These are phyloP conservation scores for Sebastes hubbsi DNA, from an alignment of 2,797 vertebrate genomes.

Conservation along the genomic window DNA sequence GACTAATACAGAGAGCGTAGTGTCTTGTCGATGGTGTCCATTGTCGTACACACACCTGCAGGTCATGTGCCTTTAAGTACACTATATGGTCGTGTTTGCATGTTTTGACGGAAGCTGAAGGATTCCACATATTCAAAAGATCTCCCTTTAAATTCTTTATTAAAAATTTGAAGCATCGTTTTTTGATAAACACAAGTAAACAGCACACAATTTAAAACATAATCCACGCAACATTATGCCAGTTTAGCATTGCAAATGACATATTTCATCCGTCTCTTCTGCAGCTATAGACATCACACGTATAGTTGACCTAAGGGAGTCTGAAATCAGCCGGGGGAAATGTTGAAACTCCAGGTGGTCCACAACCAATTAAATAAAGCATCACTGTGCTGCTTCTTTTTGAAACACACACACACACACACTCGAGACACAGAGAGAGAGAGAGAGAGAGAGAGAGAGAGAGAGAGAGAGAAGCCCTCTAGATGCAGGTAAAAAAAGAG, in stretches of 20 bases:
- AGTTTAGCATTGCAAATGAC: slow-evolving; percentile 50
- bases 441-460: slow-evolving; percentile 5
- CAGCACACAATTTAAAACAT: not conserved
- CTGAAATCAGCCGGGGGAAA: slow-evolving; percentile 74
- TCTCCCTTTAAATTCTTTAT: slow-evolving; percentile 35
- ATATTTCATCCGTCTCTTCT: slow-evolving; percentile 40
- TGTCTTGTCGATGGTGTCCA: slow-evolving; percentile 46
- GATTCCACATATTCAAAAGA: not conserved
- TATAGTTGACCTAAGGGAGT: slow-evolving; percentile 65
- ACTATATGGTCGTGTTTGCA: not conserved
- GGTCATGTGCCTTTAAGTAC: slow-evolving; percentile 38
- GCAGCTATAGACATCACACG: slow-evolving; percentile 49
- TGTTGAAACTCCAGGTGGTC: slow-evolving; percentile 75
- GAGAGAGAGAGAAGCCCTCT: slow-evolving; percentile 8
- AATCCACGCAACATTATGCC: slow-evolving; percentile 8
- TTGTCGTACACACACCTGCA: slow-evolving; percentile 62
- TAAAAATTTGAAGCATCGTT: not conserved
- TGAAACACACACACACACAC: slow-evolving; percentile 56
- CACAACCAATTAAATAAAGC: slow-evolving; percentile 82
- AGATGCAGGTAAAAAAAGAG: slow-evolving; percentile 9
- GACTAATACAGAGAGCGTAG: slow-evolving; percentile 42
- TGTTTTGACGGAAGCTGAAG: not conserved
- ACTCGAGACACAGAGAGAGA: not conserved
- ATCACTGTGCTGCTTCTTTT: slow-evolving; percentile 68
- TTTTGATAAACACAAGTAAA: not conserved